These are phyloP conservation scores for Stigmatopora argus DNA, from an alignment of 2,113 vertebrate genomes.

Conservation along the genomic window DNA sequence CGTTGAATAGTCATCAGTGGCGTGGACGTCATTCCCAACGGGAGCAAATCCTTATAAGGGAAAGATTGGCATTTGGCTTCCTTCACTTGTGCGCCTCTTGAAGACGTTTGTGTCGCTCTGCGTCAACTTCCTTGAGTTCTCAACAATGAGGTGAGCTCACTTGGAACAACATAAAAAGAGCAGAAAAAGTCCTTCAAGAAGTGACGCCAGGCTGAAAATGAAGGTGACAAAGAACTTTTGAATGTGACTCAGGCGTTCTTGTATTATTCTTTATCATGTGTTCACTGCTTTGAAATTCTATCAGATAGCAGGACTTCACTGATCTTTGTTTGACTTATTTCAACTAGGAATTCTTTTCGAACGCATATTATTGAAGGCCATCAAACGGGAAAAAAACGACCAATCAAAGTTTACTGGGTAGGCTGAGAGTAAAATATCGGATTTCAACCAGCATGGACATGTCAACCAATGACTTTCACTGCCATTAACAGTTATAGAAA, in stretches of 20 bases:
- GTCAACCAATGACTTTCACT: no score
- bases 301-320: background rate
- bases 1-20: no score
- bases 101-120: background rate
- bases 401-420: no score
- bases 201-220: background rate
- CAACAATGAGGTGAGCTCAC: slow-evolving; percentile 32
- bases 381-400: background rate
- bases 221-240: background rate
- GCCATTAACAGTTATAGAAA: no score
- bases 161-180: background rate
- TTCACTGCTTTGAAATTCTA: background rate
- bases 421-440: no score
- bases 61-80: slow-evolving; percentile 4
- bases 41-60: slow-evolving; percentile 39
- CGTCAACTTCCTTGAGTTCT: slow-evolving; percentile 26
- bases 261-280: background rate
- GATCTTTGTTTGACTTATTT: slow-evolving; percentile 2
- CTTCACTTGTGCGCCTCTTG: slow-evolving; percentile 13
- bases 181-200: background rate
- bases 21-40: background rate
- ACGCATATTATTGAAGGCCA: background rate
- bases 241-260: background rate
- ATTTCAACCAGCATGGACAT: no score
- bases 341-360: background rate